Percentiles rank a stretch among this genome's conserved stretches.
Evolutionary conservation across 2,888 invertebrate genomes (phyloP).

Genomic region (Cataglyphis cursor): DNA sequence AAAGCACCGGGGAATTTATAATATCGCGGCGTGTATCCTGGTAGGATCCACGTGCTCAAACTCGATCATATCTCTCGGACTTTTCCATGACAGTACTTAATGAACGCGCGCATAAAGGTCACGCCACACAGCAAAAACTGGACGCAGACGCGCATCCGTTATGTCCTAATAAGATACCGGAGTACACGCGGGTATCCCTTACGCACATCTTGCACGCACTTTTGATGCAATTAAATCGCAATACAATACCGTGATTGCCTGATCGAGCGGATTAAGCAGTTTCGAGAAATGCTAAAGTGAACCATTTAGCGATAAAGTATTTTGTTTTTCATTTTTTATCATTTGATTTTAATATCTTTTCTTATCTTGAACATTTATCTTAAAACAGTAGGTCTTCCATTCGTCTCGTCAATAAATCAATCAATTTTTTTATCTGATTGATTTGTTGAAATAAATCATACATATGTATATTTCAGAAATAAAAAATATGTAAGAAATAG

Average conservation of each 20-base stretch:
- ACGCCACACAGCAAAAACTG: slow-evolving; percentile 60
- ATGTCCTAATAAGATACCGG: slow-evolving; percentile 56
- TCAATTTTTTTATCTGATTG: not conserved
- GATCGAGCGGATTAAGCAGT: slow-evolving; percentile 34
- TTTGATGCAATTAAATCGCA: slow-evolving; percentile 40
- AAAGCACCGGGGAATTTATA: slow-evolving; percentile 61
- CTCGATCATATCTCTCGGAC: slow-evolving; percentile 29
- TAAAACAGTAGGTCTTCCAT: not conserved
- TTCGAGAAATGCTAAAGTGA: not conserved
- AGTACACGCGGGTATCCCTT: not conserved
- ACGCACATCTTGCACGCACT: slow-evolving; percentile 1
- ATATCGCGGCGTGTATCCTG: slow-evolving; percentile 37
- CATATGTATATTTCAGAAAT: not conserved
- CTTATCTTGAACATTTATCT: not conserved
- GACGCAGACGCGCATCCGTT: slow-evolving; percentile 66
- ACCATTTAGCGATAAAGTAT: not conserved
- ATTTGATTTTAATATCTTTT: not conserved
- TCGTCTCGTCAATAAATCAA: not conserved
- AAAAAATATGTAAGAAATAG: not conserved
- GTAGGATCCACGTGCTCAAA: not conserved
- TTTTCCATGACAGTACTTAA: slow-evolving; percentile 60
- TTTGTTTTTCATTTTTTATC: not conserved
- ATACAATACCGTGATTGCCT: slow-evolving; percentile 19
- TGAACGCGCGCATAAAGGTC: slow-evolving; percentile 60
- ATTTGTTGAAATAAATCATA: not conserved